Conservation (phyloP, 2,113 vertebrate species). For the Excalfactoria chinensis region DNA sequence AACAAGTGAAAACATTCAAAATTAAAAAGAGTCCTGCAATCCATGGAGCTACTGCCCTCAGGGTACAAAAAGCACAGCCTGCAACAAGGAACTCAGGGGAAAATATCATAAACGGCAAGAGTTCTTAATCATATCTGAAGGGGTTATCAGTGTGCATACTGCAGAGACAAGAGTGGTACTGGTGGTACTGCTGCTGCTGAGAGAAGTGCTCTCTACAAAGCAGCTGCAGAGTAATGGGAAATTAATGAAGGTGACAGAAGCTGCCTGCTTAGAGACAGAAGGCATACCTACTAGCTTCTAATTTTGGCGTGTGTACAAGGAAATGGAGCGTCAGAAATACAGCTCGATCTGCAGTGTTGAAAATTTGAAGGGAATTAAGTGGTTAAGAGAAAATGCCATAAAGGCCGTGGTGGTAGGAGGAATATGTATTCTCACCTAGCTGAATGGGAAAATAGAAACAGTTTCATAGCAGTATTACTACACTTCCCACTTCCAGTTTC, state of each 20-base stretch:
- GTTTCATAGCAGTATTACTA: fast-evolving
- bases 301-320: not conserved
- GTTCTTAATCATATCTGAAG: not conserved
- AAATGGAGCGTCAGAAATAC: not conserved
- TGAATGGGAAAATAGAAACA: not conserved
- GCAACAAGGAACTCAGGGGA: not conserved
- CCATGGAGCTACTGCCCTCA: not conserved
- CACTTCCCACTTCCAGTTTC: not conserved
- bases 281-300: not conserved
- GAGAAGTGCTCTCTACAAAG: not conserved
- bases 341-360: not conserved
- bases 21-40: not conserved
- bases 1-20: not conserved
- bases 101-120: not conserved
- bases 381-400: not conserved
- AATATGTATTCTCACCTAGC: not conserved
- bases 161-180: fast-evolving
- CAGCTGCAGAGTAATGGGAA: not conserved
- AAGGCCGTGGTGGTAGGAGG: fast-evolving
- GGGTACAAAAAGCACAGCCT: not conserved
- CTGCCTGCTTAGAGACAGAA: not conserved
- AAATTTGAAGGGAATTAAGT: not conserved
- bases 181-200: not conserved
- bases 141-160: not conserved
- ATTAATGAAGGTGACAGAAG: not conserved